Evolutionary conservation across 2,797 vertebrate species (phyloP), one percentile per base, ranked within the genome.

Genomic region (Galagoides demidoff): DNA sequence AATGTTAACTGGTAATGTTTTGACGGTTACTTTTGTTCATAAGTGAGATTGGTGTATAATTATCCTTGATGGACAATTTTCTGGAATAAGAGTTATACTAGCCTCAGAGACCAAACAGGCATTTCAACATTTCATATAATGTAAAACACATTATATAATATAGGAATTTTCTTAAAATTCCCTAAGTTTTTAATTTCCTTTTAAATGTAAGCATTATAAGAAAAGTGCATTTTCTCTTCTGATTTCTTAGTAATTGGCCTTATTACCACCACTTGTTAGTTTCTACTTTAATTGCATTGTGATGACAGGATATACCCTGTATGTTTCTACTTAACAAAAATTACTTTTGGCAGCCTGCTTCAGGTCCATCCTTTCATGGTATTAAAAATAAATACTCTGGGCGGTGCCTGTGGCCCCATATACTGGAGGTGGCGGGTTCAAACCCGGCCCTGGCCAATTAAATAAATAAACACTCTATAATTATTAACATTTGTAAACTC

Each of bases 131-230:
- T 85, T 66, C 83, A 19, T 76, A 27, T 90, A 31, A 66, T 39
- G 23, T 45, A 29, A 6, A 59, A 91, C 22, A 66, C 27, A 14
- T 89, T 85, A 64, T 70, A 55, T 55, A 59, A 85, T 70, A 82
- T 20, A 59, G 27, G 55, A 84, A 78, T 86, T 70, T 79, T 59
- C 55, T 7, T 39, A 74, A 81, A 34, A 70, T 63, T 87, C 57
- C 49, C 1, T 63, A 16, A 55, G 20, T 83, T 92, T 93, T 71
- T 52, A 66, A 66, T 68, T 85, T 82, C 82, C 71, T 39, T 57
- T 85, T 34, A 79, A 94, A 89, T 78, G 25, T 27, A 84, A 92
- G 39, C 61, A 95, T 74, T 89, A 23, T 4, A 79, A 88, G 17
- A 39, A 55, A 14, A 79, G 4, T 31, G 43, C 45, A 49, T 66